Conservation (phyloP, 1,140 invertebrate genomes). For the Zaprionus camerounensis region DNA sequence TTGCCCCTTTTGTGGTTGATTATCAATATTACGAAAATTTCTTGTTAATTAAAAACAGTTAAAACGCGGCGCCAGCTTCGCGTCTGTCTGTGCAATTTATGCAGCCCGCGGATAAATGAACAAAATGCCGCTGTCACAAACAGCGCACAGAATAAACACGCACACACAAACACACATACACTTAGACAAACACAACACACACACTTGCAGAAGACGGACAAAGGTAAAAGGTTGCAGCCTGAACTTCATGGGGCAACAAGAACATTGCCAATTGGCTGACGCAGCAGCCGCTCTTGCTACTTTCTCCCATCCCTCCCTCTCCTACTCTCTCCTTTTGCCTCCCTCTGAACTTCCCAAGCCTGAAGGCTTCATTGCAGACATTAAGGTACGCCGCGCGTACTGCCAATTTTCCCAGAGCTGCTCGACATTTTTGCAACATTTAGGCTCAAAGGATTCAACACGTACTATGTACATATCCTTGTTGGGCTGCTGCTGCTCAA, state of each 20-base stretch:
- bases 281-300: not conserved
- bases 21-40: constrained; percentile 54
- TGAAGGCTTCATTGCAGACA: constrained; percentile 30
- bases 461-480: constrained; percentile 30
- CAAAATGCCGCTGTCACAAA: constrained; percentile 44
- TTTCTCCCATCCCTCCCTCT: not conserved
- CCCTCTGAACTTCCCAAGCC: not conserved
- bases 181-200: constrained; percentile 27
- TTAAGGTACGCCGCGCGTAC: constrained; percentile 52
- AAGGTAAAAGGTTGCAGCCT: constrained; percentile 28
- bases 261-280: constrained; percentile 34
- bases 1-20: constrained; percentile 40
- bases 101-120: constrained; percentile 43
- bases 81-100: constrained; percentile 65
- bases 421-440: constrained; percentile 59
- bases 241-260: constrained; percentile 15
- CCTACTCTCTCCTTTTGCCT: not conserved
- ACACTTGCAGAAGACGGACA: constrained; percentile 3
- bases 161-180: constrained; percentile 13
- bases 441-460: constrained; percentile 67
- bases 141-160: constrained; percentile 15
- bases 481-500: constrained; percentile 20
- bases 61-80: constrained; percentile 57
- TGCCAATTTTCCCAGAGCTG: constrained; percentile 42
- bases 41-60: constrained; percentile 80